Evolutionary conservation across 2,888 invertebrate genomes (phyloP).

Genomic region (Empis livida): DNA sequence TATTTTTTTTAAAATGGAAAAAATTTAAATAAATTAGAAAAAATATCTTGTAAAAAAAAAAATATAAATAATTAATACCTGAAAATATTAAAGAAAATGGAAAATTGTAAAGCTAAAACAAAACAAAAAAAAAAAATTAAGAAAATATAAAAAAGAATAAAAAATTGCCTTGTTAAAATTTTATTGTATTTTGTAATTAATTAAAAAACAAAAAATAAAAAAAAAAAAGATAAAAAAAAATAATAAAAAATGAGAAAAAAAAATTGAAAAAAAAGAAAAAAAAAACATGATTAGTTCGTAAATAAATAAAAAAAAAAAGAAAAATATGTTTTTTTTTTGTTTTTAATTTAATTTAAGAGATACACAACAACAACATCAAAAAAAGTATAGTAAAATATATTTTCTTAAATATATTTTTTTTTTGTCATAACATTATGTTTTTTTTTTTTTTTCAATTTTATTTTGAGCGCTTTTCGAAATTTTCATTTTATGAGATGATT

Average conservation of each 20-base stretch:
- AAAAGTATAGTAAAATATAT: too few relatives aligned
- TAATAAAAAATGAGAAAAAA: not conserved
- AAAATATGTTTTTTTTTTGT: not conserved
- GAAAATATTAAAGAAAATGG: too few relatives aligned
- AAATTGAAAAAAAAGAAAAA: not conserved
- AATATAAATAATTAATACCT: too few relatives aligned
- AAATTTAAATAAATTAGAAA: too few relatives aligned
- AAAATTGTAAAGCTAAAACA: too few relatives aligned
- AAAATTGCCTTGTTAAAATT: constrained; percentile 2
- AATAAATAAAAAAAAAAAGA: not conserved
- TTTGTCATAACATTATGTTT: too few relatives aligned
- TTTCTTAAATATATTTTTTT: too few relatives aligned
- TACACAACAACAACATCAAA: too few relatives aligned
- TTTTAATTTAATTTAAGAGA: not conserved
- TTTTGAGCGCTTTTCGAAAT: too few relatives aligned
- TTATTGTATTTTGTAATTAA: constrained; percentile 2
- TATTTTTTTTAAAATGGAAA: not conserved
- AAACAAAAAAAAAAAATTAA: not conserved
- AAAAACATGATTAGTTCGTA: constrained; percentile 1
- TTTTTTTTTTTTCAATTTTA: too few relatives aligned
- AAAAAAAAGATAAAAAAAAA: not conserved
- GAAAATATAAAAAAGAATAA: not conserved
- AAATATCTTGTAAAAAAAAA: too few relatives aligned
- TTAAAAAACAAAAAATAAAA: not conserved
- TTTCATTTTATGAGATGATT: too few relatives aligned